Base-by-base conservation (phyloP, 2,888 invertebrate species). In the Caenorhabditis sp. region DNA sequence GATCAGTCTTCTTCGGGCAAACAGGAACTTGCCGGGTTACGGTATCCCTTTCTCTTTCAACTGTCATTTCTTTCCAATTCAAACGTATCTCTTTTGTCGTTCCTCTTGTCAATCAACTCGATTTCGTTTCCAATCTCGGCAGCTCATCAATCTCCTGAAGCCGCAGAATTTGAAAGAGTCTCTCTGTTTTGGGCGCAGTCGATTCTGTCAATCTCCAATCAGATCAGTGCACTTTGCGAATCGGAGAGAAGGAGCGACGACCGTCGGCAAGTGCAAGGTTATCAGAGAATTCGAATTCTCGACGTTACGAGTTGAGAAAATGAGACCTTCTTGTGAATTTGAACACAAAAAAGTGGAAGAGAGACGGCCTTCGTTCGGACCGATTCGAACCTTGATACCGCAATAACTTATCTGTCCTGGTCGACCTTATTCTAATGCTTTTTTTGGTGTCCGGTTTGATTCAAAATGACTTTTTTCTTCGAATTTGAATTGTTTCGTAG, bases 131-230 rank as follows among this genome's bases (percentile, higher is more conserved):
- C 17, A 32, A 52, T 52, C 52, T 52, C 30, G 52, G 52, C 52
- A 52, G 52, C 52, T 52, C 52, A 52, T 52, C 52, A 52, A 35
- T 52, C 37, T 52, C 27, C 35, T n/a, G 7, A 46, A 46, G 52
- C 22, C 52, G 52, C 35, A 27, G 17, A 30, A 27, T 50, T 32
- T 17, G 30, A 32, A 32, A 24, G 2, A 45, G 20, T n/a, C n/a
- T n/a, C n/a, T n/a, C n/a, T n/a, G n/a, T n/a, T n/a, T n/a, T 13
- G 3, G 15, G 15, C 48, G 15, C 48, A 2, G 48, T 13, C 15
- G 6, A 17, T 20, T 2, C 5, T 41, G 41, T 41, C 41, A 24
- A 3, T 22, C 24, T 22, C 46, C n/a, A 4, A 8, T 6, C 45
- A 15, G 30, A 30, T 35, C 17, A 13, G 17, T 52, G 52, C 52